Conservation (phyloP, 2,113 vertebrate genomes). For the Eonycteris spelaea region DNA sequence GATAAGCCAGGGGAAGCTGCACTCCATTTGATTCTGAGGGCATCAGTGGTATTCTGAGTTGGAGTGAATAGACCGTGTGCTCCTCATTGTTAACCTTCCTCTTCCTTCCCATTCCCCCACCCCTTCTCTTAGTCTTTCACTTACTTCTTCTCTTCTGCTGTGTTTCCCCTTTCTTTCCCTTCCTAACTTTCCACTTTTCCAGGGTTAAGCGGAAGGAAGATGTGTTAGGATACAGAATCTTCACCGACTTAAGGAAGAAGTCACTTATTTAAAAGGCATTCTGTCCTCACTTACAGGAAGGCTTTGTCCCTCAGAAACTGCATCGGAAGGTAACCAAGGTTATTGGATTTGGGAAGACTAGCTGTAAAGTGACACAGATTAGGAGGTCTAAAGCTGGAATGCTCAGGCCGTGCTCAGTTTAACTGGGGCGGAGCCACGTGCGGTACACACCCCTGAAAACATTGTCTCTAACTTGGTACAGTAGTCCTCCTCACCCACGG, state of each 20-base stretch:
- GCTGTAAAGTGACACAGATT: not conserved
- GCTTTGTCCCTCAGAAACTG: not conserved
- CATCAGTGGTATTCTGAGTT: not conserved
- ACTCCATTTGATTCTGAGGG: rapidly evolving
- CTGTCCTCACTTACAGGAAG: not conserved
- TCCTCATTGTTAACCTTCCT: not conserved
- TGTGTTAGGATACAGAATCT: not conserved
- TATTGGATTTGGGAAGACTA: not conserved
- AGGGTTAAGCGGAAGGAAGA: not conserved
- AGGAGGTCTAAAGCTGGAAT: not conserved
- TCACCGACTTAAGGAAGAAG: not conserved
- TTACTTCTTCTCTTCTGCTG: not conserved
- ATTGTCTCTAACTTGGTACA: not conserved
- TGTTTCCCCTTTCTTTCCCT: not conserved
- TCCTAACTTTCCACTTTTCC: not conserved
- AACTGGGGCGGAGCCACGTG: too few relatives aligned
- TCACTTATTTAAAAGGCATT: not conserved
- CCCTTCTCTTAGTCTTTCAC: not conserved
- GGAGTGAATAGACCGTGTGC: too few relatives aligned
- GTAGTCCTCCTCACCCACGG: not conserved
- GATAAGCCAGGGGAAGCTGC: not conserved
- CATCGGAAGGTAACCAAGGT: not conserved
- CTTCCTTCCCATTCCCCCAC: not conserved
- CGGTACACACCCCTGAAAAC: not conserved
- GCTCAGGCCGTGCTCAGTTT: not conserved